Base-by-base conservation (phyloP, 2,113 vertebrate species). In the Eira barbara region DNA sequence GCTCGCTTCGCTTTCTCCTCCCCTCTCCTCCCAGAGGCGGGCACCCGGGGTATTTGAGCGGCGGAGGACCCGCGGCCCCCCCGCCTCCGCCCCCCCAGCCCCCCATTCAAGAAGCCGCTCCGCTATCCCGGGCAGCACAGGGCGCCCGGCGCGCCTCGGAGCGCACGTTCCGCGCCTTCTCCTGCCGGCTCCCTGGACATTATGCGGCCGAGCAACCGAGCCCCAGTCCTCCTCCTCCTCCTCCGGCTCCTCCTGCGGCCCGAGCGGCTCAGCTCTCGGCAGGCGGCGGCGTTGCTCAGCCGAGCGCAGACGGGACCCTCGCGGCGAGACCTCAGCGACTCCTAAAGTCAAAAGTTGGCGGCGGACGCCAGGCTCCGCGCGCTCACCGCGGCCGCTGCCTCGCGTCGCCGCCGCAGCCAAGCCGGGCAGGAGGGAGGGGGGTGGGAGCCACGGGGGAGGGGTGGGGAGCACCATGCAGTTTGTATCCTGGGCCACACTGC, bases 401-500 rank as follows among this genome's bases (percentile, higher is more conserved):
- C 10, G 93, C 86, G 76, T 87, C 29, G 93, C 91, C 34, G 81
- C 94, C 8, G 55, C 89, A 81, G 94, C 93, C 96, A 39, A 69
- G 74, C 81, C 86, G 69, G 88, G 69, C 95, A 89, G 92, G 89
- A 97, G 96, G 97, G 95, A 97, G 96, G 97, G 94, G 95, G 81
- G 95, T 63, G 86, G 92, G 97, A 63, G 91, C n/a, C 15, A 89
- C 61, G 89, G 92, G 93, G 95, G 95, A 97, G 97, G 98, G 94
- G 96, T 95, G 98, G 69, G 97, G 97, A 99, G 99, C 99, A 99
- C 99, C 99, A 99, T 99, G 99, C 99, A 99, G 99, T 99, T 99
- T 98, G 99, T 99, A 99, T 99, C 99, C 98, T 99, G 99, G 99
- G 99, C 99, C 98, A 98, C 99, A 98, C 99, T 99, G 97, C 99